phyloP scores from a whole-genome alignment of 2,797 vertebrate genomes.

The Coregonus suidteri region DNA sequence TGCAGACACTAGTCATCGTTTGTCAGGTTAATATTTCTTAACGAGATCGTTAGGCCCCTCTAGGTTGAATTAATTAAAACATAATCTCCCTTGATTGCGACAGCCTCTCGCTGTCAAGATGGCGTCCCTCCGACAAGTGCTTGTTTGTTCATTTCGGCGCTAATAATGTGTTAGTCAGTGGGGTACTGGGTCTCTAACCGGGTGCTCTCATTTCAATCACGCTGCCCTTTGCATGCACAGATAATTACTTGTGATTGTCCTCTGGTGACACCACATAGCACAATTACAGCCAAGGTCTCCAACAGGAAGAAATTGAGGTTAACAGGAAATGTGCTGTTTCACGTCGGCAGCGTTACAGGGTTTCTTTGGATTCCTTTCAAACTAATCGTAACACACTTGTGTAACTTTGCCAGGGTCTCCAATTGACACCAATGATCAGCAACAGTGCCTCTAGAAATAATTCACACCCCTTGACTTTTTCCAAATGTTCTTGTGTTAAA shows the following conservation, averaged over 20 bases:
- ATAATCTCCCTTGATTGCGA: slow-evolving; percentile 53
- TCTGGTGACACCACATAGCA: slow-evolving; percentile 19
- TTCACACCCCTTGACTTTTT: no score
- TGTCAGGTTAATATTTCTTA: slow-evolving; percentile 56
- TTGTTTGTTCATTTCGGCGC: slow-evolving; percentile 49
- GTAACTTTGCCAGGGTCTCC: background rate
- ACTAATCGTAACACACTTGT: background rate
- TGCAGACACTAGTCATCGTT: slow-evolving; percentile 34
- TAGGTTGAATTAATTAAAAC: slow-evolving; percentile 56
- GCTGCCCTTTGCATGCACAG: slow-evolving; percentile 33
- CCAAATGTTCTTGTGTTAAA: background rate
- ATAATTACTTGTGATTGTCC: slow-evolving; percentile 45
- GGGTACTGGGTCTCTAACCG: slow-evolving; percentile 13
- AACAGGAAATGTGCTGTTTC: background rate
- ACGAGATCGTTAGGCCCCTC: slow-evolving; percentile 37
- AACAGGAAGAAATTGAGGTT: background rate
- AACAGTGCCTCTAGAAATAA: background rate
- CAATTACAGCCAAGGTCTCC: background rate
- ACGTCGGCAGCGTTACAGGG: background rate
- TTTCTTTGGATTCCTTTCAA: background rate
- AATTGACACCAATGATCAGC: background rate
- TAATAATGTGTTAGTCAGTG: slow-evolving; percentile 45
- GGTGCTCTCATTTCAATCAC: slow-evolving; percentile 27
- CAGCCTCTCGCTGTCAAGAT: slow-evolving; percentile 51
- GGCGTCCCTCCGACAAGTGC: slow-evolving; percentile 42